phyloP scores from a whole-genome alignment of 2,888 invertebrate genomes.

The Dugesia japonica region DNA sequence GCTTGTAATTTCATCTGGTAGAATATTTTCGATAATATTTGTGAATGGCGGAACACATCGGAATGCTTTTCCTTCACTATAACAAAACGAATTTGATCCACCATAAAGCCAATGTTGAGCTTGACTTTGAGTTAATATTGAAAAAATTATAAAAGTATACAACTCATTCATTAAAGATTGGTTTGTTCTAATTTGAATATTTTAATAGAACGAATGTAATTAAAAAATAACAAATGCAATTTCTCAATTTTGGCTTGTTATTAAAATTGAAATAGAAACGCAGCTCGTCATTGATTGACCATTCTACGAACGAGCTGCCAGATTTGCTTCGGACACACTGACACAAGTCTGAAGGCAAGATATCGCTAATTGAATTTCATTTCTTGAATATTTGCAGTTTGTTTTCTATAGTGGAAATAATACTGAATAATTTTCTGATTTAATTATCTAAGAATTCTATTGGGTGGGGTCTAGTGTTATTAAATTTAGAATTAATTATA shows the following conservation, averaged over 20 bases:
- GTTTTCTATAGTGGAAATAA: not conserved
- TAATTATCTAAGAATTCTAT: not conserved
- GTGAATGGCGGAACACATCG: conserved; percentile 6
- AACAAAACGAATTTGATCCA: conserved; percentile 12
- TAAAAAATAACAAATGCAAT: not conserved
- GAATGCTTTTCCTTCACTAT: conserved; percentile 13
- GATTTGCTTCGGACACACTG: conserved; percentile 12
- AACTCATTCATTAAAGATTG: not conserved
- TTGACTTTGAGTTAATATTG: not conserved
- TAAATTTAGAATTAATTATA: not conserved
- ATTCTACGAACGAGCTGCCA: conserved; percentile 15
- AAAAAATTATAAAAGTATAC: not conserved
- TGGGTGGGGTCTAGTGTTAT: not conserved
- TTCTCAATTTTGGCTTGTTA: conserved; percentile 10
- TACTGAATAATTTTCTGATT: not conserved
- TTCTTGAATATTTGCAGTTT: conserved; percentile 5
- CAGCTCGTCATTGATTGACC: conserved; percentile 4
- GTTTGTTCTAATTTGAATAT: not conserved
- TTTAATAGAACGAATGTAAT: not conserved
- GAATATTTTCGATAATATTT: not conserved
- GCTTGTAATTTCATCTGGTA: not conserved
- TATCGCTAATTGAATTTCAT: conserved; percentile 9
- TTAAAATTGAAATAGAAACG: conserved; percentile 1
- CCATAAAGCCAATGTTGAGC: not conserved
- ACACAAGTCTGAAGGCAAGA: not conserved